A percentile compares a stretch with the other conserved stretches of the same genome.
These are phyloP conservation scores for Nomada ferruginata DNA, from an alignment of 2,888 invertebrate species.

Conservation along the genomic window DNA sequence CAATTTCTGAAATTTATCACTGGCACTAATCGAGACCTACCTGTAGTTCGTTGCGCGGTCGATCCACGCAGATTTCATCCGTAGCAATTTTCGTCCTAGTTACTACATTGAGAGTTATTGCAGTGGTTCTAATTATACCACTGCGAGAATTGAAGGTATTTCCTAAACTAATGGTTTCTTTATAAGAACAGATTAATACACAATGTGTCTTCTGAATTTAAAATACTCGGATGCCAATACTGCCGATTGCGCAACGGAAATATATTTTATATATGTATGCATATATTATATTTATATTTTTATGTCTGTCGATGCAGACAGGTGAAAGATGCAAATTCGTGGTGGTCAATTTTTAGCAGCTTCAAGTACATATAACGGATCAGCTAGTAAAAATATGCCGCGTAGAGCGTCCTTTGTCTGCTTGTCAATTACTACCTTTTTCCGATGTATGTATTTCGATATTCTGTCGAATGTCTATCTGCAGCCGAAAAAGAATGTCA, in stretches of 20 bases:
- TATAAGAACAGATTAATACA: too few relatives aligned
- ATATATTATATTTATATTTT: too few relatives aligned
- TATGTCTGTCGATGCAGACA: neutral
- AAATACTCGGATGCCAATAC: neutral
- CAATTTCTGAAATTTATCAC: too few relatives aligned
- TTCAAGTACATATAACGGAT: slow-evolving; percentile 11
- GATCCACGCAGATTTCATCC: too few relatives aligned
- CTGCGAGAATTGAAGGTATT: too few relatives aligned
- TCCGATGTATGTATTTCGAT: slow-evolving; percentile 36
- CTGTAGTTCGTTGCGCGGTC: too few relatives aligned
- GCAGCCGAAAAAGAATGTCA: slow-evolving; percentile 38
- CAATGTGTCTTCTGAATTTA: neutral
- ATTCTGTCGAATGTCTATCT: slow-evolving; percentile 37
- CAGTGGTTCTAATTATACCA: too few relatives aligned
- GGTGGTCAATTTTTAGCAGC: slow-evolving; percentile 11
- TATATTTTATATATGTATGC: neutral
- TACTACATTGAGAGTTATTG: too few relatives aligned
- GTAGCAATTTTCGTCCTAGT: too few relatives aligned
- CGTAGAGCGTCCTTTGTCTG: slow-evolving; percentile 49
- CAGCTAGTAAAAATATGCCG: slow-evolving; percentile 32
- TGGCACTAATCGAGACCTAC: too few relatives aligned
- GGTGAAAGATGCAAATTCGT: slow-evolving; percentile 1
- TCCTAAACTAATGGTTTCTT: too few relatives aligned
- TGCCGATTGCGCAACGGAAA: neutral
- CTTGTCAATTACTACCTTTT: slow-evolving; percentile 51